Evolutionary conservation across 1,140 invertebrate species (phyloP).

Genomic region (Sinonovacula constricta): DNA sequence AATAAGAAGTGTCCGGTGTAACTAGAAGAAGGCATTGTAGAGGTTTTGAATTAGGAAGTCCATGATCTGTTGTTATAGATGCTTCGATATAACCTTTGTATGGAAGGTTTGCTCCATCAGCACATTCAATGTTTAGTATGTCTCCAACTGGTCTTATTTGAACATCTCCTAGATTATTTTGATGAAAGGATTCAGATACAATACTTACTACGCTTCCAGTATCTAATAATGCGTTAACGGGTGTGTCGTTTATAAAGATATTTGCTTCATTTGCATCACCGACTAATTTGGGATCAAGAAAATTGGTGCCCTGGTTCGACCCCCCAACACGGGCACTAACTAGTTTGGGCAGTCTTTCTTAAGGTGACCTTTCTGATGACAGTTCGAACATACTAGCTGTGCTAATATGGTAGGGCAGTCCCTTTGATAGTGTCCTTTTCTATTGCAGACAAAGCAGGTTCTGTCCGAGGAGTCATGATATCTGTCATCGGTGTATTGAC

Average conservation of each 20-base stretch:
- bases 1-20: constrained; percentile 1
- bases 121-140: constrained; percentile 33
- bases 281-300: neutral
- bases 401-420: neutral
- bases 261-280: constrained; percentile 13
- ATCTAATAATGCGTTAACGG: neutral
- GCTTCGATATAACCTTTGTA: constrained; percentile 30
- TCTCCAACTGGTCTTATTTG: constrained; percentile 2
- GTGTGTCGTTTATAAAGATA: neutral
- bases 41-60: neutral
- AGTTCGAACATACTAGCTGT: neutral
- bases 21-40: constrained; percentile 2
- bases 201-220: constrained; percentile 34
- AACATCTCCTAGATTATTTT: neutral
- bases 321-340: constrained; percentile 3
- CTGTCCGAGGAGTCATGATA: neutral
- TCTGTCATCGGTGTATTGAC: neutral
- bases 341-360: constrained; percentile 2
- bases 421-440: neutral
- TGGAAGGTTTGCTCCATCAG: constrained; percentile 21
- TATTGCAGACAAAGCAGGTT: neutral
- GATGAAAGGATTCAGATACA: constrained; percentile 22
- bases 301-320: neutral
- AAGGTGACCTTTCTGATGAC: constrained; percentile 7
- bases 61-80: neutral